Evolutionary conservation across 2,888 invertebrate species (phyloP), one percentile per base, ranked within the genome.

Genomic region (Micropterix aruncella): DNA sequence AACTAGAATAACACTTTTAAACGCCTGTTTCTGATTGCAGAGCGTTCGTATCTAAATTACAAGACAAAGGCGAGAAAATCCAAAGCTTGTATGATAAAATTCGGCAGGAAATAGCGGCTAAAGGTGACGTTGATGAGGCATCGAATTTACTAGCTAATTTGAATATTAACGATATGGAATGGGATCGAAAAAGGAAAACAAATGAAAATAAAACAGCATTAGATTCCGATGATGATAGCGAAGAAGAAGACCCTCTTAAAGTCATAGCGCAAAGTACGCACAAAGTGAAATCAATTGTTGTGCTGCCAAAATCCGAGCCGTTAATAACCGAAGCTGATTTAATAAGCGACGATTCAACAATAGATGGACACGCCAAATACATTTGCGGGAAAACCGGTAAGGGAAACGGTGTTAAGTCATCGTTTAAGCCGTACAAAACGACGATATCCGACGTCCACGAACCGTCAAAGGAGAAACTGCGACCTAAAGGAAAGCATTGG

Each of bases 51-150:
- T 58, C 55, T 1, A 77, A 69, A 55, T 59, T 80, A 44, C 61
- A 72, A 1, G 79, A 80, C 52, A 77, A 73, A 56, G 80, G 79
- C 17, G 65, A 61, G 16, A 79, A 74, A 60, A 72, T 79, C 46
- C 59, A 60, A 48, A 52, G 54, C 5, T 71, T 74, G 41, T 57
- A 65, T 47, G 59, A 67, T 17, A 74, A 67, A 57, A 59, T 79
- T 49, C 45, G 61, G 9, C 54, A 53, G 17, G 70, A 74, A 57
- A 51, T 79, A n/a, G 58, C 66, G 36, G 56, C 56, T 18, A 71
- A 69, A 50, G 59, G 73, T 50, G 65, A 73, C 46, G 61, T 74
- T 37, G 72, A 76, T 18, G 57, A 67, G 46, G 60, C 75, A 12
- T 73, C 73, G 48, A 55, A 58, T 46, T 58, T 76, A 50, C 57